Base-by-base conservation (phyloP, 2,113 vertebrate genomes). In the Spizaetus ornatus region DNA sequence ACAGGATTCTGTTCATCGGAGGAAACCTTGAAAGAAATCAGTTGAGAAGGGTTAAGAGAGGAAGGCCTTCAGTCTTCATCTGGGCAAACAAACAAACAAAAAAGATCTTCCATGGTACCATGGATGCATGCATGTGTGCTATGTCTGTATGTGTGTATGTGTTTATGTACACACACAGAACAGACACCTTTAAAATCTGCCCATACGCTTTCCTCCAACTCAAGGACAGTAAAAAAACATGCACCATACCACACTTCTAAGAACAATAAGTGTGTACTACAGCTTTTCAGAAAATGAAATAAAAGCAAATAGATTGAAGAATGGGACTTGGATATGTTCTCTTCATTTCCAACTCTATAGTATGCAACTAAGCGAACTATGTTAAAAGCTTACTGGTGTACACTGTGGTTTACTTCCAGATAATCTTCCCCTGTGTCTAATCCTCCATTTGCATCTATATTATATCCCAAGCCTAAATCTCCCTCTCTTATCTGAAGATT, bases 61-160 rank as follows among this genome's bases (percentile, higher is more conserved):
- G 23, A 77, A 88, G 9, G 9, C 7, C 14, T 86, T 73, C 9
- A 43, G 11, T 63, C 61, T 89, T 8, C 40, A 43, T 18, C 0
- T 50, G 45, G 8, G n/a, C 29, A 82, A 48, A 18, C 4, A 93
- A 22, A 90, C 16, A 23, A 7, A 21, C 47, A 16, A 10, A n/a
- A 34, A 19, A 25, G 4, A 4, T 50, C 15, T 84, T 53, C 32
- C 13, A 8, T 9, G 29, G 8, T 59, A 52, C 12, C 14, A 7
- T 6, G 8, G 40, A 59, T 23, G 11, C 7, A 5, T n/a, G 10
- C 6, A 1, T 36, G 19, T 59, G 14, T 63, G 23, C 43, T 82
- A 2, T 58, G 25, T 31, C 3, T 20, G 1, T 48, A 8, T 5
- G 3, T 58, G 14, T 40, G 16, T 15, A 18, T 10, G 4, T 6